Base-by-base conservation (phyloP, 2,888 invertebrate genomes). In the Agonopterix alstromeriana region DNA sequence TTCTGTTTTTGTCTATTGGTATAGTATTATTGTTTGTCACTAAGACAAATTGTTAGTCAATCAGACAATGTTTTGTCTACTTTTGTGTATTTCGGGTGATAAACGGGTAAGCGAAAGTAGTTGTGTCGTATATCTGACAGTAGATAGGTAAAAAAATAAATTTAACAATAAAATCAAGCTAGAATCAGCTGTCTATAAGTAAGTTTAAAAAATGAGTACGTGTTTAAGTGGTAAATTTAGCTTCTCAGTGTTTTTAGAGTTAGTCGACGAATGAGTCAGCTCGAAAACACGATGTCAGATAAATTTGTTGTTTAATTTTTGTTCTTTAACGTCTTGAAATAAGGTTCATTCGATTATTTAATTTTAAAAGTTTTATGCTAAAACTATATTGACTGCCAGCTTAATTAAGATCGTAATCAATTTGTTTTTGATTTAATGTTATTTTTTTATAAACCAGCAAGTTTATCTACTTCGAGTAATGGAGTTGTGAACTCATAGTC, bases 231-330 rank as follows among this genome's bases (percentile, higher is more conserved):
- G 70, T 81, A 78, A 75, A 65, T 82, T 27, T 88, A 88, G 88
- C 88, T 88, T 88, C 82, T 88, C 88, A 85, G 79, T 88, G 88
- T 86, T 85, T 77, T 87, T 88, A 88, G 87, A 82, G 83, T 88
- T 88, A 88, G 87, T 87, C 86, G 88, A 88, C 88, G 85, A 79
- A 84, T 88, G 88, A 70, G 88, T 82, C 87, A 73, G 79, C 76
- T 82, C 84, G 72, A 65, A 67, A 71, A 69, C 80, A 65, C 77
- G 82, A 63, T 82, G 84, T 65, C 67, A 81, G 83, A 88, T 80
- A 86, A 87, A 84, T 80, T 76, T 80, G 82, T 82, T 83, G 65
- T 54, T 50, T 3, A 38, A 50, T 50, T 46, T 48, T 47, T 55
- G 4, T 43, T 27, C 10, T 38, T 38, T 38, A 38, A n/a, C 0